Percentiles rank a stretch among this genome's conserved stretches.
phyloP scores from a whole-genome alignment of 2,797 vertebrate genomes.

The Nannoperca australis region DNA sequence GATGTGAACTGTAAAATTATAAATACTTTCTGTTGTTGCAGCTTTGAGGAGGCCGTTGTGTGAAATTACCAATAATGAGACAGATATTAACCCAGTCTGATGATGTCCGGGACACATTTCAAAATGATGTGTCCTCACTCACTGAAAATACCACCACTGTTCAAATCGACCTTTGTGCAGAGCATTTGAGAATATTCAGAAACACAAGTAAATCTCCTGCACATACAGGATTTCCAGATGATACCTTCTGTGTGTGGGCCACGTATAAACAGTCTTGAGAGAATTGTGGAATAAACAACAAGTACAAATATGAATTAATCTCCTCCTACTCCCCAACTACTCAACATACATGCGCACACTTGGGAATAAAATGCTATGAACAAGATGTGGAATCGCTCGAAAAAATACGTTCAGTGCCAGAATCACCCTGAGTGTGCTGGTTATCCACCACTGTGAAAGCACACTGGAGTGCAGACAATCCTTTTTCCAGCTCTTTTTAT shows the following conservation, averaged over 20 bases:
- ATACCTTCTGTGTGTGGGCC: neutral
- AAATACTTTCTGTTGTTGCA: neutral
- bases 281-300: constrained; percentile 21
- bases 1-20: constrained; percentile 23
- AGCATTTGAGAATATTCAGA: neutral
- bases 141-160: neutral
- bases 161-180: neutral
- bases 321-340: neutral
- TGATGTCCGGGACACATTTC: neutral
- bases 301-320: constrained; percentile 28
- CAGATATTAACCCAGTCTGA: constrained; percentile 19
- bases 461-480: neutral
- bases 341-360: constrained; percentile 28
- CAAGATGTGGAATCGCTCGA: constrained; percentile 13
- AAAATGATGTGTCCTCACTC: neutral
- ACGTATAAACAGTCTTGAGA: neutral
- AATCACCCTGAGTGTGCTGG: constrained; percentile 31
- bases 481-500: constrained; percentile 5
- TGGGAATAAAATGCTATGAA: constrained; percentile 31
- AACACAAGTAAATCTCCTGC: neutral
- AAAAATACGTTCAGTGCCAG: constrained; percentile 32
- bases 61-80: constrained; percentile 48
- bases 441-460: constrained; percentile 7
- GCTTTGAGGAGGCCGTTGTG: constrained; percentile 18
- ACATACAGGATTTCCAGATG: neutral